Evolutionary conservation across 2,113 vertebrate species (phyloP).

Genomic region (Callipepla squamata): DNA sequence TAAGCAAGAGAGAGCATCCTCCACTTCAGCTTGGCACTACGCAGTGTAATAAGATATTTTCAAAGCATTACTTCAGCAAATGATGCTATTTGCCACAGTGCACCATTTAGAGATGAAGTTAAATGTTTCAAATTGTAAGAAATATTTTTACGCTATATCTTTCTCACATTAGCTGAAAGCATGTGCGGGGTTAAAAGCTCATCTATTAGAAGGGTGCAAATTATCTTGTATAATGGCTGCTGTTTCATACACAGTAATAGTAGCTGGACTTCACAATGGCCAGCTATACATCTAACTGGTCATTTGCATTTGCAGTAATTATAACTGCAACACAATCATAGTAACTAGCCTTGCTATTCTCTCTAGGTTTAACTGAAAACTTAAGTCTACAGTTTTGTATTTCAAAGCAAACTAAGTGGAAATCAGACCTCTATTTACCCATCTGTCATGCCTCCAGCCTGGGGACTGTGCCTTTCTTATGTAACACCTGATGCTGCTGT

Average conservation of each 20-base stretch:
- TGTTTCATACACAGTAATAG: neutral
- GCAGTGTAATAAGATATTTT: neutral
- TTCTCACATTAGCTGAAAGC: neutral
- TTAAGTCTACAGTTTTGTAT: neutral
- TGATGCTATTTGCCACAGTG: neutral
- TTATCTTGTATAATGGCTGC: neutral
- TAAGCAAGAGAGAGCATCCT: neutral
- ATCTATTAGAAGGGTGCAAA: neutral
- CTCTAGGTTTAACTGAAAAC: neutral
- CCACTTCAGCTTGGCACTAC: neutral
- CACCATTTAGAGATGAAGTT: neutral
- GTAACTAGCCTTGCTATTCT: neutral
- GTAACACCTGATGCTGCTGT: neutral
- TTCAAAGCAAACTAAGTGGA: neutral
- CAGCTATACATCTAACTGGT: neutral
- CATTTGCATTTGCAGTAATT: conserved; percentile 17
- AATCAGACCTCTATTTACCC: neutral
- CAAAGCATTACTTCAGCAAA: neutral
- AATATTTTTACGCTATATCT: neutral
- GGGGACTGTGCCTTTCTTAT: rapidly evolving
- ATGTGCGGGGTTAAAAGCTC: neutral
- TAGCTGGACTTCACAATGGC: neutral
- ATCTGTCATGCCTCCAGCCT: neutral
- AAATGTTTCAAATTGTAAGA: neutral
- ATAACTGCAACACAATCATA: neutral